Evolutionary conservation across 2,113 vertebrate species (phyloP), one percentile per base, ranked within the genome.

Genomic region (Ctenodactylus gundi): DNA sequence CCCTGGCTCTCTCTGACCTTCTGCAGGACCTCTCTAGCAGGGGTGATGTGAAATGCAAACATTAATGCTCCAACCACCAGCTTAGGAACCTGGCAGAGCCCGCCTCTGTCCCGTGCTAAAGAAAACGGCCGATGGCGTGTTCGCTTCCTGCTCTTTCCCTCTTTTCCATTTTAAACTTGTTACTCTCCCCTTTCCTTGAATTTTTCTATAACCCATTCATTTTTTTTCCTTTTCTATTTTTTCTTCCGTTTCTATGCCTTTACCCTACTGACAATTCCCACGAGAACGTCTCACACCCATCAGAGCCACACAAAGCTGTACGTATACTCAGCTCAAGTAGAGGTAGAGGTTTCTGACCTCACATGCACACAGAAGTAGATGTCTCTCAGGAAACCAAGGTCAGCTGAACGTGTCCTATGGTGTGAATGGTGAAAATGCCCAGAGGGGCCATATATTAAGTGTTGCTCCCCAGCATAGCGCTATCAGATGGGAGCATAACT

Each of bases 91-190:
- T 76, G 14, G n/a, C 44, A 77, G 34, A 39, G 12, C 60, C 51
- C 64, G 58, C 17, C 4, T 29, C 10, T 77, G 17, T 29, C 1
- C 3, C 21, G 5, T 20, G 60, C 41, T 49, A 7, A 44, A 73
- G 7, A 15, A 1, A 6, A 58, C 39, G 27, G 1, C 4, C 18
- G 6, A 3, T 6, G 12, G 21, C 23, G 65, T 3, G 9, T 8
- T 93, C 3, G 5, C 36, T 12, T 72, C 9, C 41, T 91, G 72
- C 20, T 64, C 6, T 23, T 62, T n/a, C 3, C 17, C 1, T 0
- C 0, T 46, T 60, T 39, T 27, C 44, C 20, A 58, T 17, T 46
- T 34, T 64, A 3, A 85, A 11, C 10, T 57, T 29, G 60, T 89
- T 53, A 83, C 21, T 57, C 4, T 93, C 21, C 6, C 49, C 6